Evolutionary conservation across 2,888 invertebrate species (phyloP), one percentile per base, ranked within the genome.

Genomic region (Corythucha ciliata): DNA sequence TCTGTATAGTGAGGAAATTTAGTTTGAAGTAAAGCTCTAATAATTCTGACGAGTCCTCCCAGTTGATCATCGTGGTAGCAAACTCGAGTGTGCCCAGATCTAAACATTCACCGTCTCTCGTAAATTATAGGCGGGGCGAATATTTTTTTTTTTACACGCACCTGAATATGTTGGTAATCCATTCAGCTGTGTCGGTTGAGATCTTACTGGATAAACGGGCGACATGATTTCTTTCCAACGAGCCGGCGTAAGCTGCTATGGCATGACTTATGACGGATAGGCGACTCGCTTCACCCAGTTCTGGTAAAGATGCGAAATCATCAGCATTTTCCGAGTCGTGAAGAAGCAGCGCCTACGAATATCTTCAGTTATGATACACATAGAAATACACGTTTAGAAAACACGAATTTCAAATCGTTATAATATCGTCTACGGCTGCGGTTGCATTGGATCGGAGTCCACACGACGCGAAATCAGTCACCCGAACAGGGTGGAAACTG

Each of bases 141-240:
- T 12, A 36, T n/a, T 14, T 36, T 8, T 14, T 18, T 16, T 39
- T 39, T 8, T 41, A 29, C 27, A 48, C 67, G 65, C 66, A 83
- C 84, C 82, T 82, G 71, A 90, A 90, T 64, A 92, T 75, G 63
- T 87, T 81, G 47, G 86, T 79, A 63, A 92, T 73, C 92, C 92
- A 92, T 59, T 86, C 72, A 4, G 87, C 85, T 1, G 88, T 86
- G 65, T 92, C 92, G 25, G 82, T 81, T 1, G 85, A 82, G 59
- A 93, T 78, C 62, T 85, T 80, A 33, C 81, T 79, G 34, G 87
- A 83, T 18, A 93, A 74, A 61, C 83, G 79, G 50, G 85, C 80
- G 48, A 91, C 76, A 67, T 88, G 83, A 58, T 76, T 74, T 36
- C 84, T 74, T 57, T 89, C 87, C 57, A 93, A 68, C 47, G 86